Percentiles rank a stretch among this genome's conserved stretches.
These are phyloP conservation scores for Dermatophagoides farinae DNA, from an alignment of 1,140 invertebrate species.

Conservation along the genomic window DNA sequence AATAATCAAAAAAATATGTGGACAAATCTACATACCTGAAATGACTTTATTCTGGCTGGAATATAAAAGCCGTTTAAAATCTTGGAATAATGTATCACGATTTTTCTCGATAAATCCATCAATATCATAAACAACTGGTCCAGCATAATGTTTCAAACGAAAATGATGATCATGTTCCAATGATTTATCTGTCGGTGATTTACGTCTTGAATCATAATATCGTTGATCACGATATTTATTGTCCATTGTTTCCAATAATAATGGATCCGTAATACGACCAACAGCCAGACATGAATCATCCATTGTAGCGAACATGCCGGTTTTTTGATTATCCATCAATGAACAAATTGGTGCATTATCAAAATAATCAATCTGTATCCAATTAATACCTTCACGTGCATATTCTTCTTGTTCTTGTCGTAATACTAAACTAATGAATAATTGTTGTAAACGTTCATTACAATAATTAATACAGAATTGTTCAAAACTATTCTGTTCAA, in stretches of 20 bases:
- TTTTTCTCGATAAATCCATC: constrained; percentile 77
- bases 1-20: neutral
- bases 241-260: constrained; percentile 55
- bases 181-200: constrained; percentile 9
- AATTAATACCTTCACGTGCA: constrained; percentile 47
- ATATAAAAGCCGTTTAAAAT: constrained; percentile 27
- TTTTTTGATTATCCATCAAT: constrained; percentile 42
- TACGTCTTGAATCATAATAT: constrained; percentile 14
- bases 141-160: constrained; percentile 43
- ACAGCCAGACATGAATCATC: constrained; percentile 81
- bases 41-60: constrained; percentile 17
- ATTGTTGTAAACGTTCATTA: constrained; percentile 67
- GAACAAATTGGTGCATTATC: constrained; percentile 25
- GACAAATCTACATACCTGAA: constrained; percentile 11
- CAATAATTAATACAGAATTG: constrained; percentile 77
- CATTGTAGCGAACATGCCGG: constrained; percentile 34
- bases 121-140: constrained; percentile 61
- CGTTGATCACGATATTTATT: constrained; percentile 22
- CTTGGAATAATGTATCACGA: constrained; percentile 69
- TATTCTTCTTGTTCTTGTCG: constrained; percentile 69
- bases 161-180: constrained; percentile 17
- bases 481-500: constrained; percentile 39
- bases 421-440: constrained; percentile 41
- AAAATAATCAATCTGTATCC: constrained; percentile 39
- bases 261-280: constrained; percentile 60